These are phyloP conservation scores for Neolamprologus brichardi DNA, from an alignment of 2,113 vertebrate species.

Conservation along the genomic window DNA sequence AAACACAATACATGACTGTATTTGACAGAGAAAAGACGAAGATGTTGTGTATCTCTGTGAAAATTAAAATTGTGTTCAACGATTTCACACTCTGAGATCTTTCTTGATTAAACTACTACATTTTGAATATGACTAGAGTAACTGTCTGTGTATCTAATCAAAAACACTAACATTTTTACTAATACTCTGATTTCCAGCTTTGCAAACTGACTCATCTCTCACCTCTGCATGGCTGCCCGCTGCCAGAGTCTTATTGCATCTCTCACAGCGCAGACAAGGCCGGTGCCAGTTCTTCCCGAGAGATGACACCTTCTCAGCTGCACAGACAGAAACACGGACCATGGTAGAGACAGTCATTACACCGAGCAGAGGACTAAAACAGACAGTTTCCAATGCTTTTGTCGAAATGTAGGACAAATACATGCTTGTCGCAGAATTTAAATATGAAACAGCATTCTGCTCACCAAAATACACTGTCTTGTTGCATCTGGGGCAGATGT, in stretches of 20 bases:
- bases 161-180: not conserved
- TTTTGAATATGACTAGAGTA: not conserved
- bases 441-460: not conserved
- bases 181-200: not conserved
- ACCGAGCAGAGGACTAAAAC: not conserved
- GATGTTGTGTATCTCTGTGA: not conserved
- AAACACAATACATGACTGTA: not conserved
- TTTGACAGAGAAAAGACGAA: not conserved
- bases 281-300: slow-evolving; percentile 96
- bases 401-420: not conserved
- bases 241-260: slow-evolving; percentile 87
- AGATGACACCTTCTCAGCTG: slow-evolving; percentile 92
- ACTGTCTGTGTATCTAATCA: not conserved
- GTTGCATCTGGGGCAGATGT: slow-evolving; percentile 87
- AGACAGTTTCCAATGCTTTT: not conserved
- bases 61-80: not conserved
- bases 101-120: not conserved
- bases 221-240: slow-evolving; percentile 90
- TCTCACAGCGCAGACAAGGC: slow-evolving; percentile 88
- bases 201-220: not conserved
- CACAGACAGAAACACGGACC: not conserved
- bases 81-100: not conserved
- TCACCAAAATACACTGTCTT: slow-evolving; percentile 92
- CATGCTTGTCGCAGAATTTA: not conserved
- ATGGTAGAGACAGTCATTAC: not conserved